A percentile compares a stretch with the other conserved stretches of the same genome.
Conservation (phyloP, 1,140 invertebrate genomes). For the Apis mellifera region DNA sequence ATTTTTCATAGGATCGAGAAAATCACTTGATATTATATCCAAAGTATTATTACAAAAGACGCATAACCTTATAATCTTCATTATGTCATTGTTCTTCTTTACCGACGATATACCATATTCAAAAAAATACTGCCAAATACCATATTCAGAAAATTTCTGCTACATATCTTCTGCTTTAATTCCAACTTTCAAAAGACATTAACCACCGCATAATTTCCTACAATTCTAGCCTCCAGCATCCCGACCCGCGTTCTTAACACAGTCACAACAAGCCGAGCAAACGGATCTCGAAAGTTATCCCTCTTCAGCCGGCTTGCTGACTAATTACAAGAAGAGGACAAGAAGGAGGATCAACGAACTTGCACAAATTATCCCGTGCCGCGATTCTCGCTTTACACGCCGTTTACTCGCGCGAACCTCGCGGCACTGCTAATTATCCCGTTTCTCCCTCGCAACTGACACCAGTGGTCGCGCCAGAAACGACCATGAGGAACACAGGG, state of each 20-base stretch:
- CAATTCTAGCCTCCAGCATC: not conserved
- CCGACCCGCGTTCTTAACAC: not conserved
- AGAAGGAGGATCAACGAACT: constrained; percentile 24
- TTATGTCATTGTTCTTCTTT: too few relatives aligned
- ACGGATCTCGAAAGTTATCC: constrained; percentile 3
- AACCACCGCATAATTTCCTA: not conserved
- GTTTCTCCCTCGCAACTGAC: constrained; percentile 34
- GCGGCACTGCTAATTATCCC: constrained; percentile 40
- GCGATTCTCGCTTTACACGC: constrained; percentile 34
- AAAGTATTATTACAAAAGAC: too few relatives aligned
- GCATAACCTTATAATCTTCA: too few relatives aligned
- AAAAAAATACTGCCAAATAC: not conserved
- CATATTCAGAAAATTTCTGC: not conserved
- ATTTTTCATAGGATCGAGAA: too few relatives aligned
- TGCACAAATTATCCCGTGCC: constrained; percentile 37
- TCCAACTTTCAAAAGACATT: not conserved
- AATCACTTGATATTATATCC: too few relatives aligned
- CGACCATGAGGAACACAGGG: constrained; percentile 23
- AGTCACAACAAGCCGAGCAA: not conserved
- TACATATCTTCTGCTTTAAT: not conserved
- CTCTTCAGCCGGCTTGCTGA: not conserved
- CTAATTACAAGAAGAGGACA: constrained; percentile 39
- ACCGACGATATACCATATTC: too few relatives aligned
- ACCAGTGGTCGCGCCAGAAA: constrained; percentile 32
- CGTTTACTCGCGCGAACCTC: constrained; percentile 25